A percentile compares a stretch with the other conserved stretches of the same genome.
Evolutionary conservation across 2,113 vertebrate species (phyloP).

Genomic region (Dipodomys ordii): DNA sequence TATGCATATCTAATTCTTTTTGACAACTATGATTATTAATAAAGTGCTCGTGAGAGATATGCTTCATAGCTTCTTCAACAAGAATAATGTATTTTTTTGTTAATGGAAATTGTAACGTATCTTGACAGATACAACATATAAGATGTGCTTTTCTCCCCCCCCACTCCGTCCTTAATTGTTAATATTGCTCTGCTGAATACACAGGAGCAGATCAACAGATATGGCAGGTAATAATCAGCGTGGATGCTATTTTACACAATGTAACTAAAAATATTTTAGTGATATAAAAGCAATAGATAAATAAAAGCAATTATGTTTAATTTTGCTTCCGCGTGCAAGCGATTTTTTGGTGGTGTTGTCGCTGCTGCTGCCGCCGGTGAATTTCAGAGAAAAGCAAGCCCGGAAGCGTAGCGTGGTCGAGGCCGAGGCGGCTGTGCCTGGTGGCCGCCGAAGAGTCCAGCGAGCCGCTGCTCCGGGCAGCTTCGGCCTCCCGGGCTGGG

Average conservation of each 20-base stretch:
- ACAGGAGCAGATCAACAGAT: slow-evolving; percentile 83
- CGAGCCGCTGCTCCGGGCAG: not conserved
- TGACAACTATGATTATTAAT: slow-evolving; percentile 89
- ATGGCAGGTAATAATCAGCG: slow-evolving; percentile 85
- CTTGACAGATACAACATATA: slow-evolving; percentile 83
- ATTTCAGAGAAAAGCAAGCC: slow-evolving; percentile 74
- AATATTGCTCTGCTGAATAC: slow-evolving; percentile 81
- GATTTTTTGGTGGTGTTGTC: slow-evolving; percentile 29
- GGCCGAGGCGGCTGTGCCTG: not conserved
- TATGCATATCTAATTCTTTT: slow-evolving; percentile 86
- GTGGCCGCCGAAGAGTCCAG: not conserved
- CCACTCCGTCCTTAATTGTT: slow-evolving; percentile 79
- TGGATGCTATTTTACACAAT: slow-evolving; percentile 83
- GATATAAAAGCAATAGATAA: slow-evolving; percentile 88
- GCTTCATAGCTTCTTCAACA: slow-evolving; percentile 84
- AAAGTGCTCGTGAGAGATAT: slow-evolving; percentile 84
- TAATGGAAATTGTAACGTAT: slow-evolving; percentile 86
- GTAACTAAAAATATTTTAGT: slow-evolving; percentile 89
- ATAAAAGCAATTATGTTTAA: slow-evolving; percentile 88
- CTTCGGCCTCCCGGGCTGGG: not conserved
- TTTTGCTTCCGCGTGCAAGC: slow-evolving; percentile 80
- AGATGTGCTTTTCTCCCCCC: slow-evolving; percentile 70
- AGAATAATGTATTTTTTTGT: slow-evolving; percentile 81
- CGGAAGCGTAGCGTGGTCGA: slow-evolving; percentile 66
- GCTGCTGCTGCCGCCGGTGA: slow-evolving; percentile 23